Percentiles rank a stretch among this genome's conserved stretches.
phyloP scores from a whole-genome alignment of 2,888 invertebrate species.

The Acholoe squamosa region DNA sequence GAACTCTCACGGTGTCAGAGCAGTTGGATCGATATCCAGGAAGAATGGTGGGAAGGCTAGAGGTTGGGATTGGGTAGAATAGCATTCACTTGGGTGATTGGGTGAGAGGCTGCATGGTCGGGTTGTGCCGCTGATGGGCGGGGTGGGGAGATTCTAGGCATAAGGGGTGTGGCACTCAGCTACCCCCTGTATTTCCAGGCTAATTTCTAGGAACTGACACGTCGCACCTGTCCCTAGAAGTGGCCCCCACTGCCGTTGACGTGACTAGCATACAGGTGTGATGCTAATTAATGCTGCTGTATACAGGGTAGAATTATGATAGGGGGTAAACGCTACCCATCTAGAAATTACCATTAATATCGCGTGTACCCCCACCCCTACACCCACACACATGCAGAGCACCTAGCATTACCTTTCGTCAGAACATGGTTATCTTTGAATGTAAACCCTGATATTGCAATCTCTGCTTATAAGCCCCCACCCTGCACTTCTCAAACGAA shows the following conservation, averaged over 20 bases:
- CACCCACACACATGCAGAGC: no score
- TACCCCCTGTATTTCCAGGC: background rate
- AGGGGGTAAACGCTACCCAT: background rate
- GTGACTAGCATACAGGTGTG: slow-evolving; percentile 17
- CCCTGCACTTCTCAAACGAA: no score
- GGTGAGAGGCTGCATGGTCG: background rate
- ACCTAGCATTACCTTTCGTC: no score
- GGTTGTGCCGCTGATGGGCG: background rate
- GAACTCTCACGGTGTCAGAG: slow-evolving; percentile 15
- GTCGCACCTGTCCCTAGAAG: slow-evolving; percentile 39
- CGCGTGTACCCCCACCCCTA: no score
- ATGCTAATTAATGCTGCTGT: background rate
- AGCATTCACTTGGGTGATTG: background rate
- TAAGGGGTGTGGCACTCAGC: background rate
- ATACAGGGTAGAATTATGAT: background rate
- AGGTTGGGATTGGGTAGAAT: background rate
- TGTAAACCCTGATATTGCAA: no score
- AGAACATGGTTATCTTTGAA: no score
- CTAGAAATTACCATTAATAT: no score
- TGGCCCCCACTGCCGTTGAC: background rate
- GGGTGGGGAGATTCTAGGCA: slow-evolving; percentile 2
- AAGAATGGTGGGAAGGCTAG: background rate
- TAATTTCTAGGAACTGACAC: slow-evolving; percentile 38
- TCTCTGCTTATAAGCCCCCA: no score
- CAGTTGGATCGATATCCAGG: background rate